phyloP scores from a whole-genome alignment of 1,140 invertebrate genomes.

The Pissodes strobi region DNA sequence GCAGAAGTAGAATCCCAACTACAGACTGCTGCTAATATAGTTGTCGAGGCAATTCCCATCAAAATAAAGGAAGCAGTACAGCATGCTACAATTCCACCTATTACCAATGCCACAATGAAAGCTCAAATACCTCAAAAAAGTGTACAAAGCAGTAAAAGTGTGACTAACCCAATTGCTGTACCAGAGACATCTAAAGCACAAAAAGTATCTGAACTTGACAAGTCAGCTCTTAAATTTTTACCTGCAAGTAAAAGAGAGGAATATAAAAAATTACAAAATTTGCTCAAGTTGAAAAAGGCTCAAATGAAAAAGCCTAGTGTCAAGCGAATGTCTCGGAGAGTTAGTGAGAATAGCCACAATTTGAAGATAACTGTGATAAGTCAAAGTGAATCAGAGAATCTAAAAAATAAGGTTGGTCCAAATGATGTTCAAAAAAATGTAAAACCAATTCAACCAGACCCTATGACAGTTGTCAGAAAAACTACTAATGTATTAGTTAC shows the following conservation, averaged over 20 bases:
- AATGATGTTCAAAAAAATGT: too few species aligned
- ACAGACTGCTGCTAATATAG: not conserved
- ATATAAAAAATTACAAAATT: conserved; percentile 47
- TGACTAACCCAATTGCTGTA: not conserved
- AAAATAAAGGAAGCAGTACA: too few species aligned
- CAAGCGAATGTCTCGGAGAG: conserved; percentile 14
- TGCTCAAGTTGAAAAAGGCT: conserved; percentile 42
- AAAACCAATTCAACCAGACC: too few species aligned
- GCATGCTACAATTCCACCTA: not conserved
- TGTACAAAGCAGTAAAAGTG: too few species aligned
- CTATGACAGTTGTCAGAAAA: too few species aligned
- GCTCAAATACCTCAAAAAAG: too few species aligned
- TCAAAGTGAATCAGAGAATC: not conserved
- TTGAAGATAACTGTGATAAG: not conserved
- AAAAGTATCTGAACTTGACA: conserved; percentile 37
- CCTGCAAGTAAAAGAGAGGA: conserved; percentile 51
- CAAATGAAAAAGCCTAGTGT: conserved; percentile 34
- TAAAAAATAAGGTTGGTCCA: not conserved
- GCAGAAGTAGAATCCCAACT: conserved; percentile 47
- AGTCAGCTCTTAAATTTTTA: conserved; percentile 50
- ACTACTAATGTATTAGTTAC: too few species aligned
- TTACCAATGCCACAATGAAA: conserved; percentile 1
- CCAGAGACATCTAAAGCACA: not conserved
- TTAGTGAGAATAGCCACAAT: not conserved
- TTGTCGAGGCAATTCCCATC: not conserved